Evolutionary conservation across 2,797 vertebrate genomes (phyloP), one percentile per base, ranked within the genome.

Genomic region (Ispidina lecontei): DNA sequence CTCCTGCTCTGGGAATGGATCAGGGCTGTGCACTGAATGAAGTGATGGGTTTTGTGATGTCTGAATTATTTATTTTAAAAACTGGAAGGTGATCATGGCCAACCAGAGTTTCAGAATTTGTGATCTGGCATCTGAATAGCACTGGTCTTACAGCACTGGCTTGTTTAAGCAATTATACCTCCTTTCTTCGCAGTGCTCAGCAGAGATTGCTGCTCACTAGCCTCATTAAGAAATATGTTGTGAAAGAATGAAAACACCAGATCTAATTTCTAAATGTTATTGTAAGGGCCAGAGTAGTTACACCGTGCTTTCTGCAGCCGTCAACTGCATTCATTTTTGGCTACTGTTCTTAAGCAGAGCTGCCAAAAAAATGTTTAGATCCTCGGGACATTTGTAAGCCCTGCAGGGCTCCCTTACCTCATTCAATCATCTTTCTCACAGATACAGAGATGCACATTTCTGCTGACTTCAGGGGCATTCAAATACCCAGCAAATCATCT

Each of bases 361-460:
- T 95, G 91, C 84, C 93, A 95, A 92, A 93, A 90, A 86, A 93
- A 95, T 85, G 16, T 80, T 91, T 90, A 70, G 59, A 89, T 80
- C 51, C 85, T 4, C 79, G 52, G 83, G 91, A 93, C 73, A 79
- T 94, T 95, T 86, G 90, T 87, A 87, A 87, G 81, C 91, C 92
- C 87, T 90, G 89, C 72, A 91, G 94, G 91, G 73, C 74, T 95
- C 85, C 64, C 37, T 94, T 93, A 95, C 93, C 96, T 93, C 95
- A 94, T 96, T 96, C 96, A 94, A 94, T 97, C 96, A 96, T 94
- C 93, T 89, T 88, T 67, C 85, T 93, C 92, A 81, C 84, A 95
- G 64, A 93, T 78, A 95, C 0, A 90, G 60, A 70, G 92, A 93
- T 84, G 84, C 84, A 85, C 89, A 91, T 85, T 96, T 96, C 90